Evolutionary conservation across 2,888 invertebrate species (phyloP).

Genomic region (Lacanobia oleracea): DNA sequence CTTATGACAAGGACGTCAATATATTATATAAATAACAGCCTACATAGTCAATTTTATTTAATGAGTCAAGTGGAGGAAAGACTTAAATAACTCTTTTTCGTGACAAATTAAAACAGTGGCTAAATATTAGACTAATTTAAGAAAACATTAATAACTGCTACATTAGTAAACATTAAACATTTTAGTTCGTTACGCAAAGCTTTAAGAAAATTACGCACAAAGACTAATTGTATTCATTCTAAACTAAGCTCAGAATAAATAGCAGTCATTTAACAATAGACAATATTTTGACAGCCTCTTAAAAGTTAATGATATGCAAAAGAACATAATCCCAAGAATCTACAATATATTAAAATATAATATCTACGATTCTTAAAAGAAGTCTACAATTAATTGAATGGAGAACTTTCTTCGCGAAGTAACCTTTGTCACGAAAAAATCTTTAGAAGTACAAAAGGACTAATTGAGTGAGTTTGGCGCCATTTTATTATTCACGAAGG

Average conservation of each 20-base stretch:
- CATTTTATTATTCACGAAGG: constrained; percentile 40
- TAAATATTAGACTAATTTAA: constrained; percentile 2
- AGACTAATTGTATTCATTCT: constrained; percentile 54
- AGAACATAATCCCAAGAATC: constrained; percentile 19
- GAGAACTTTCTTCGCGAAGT: constrained; percentile 42
- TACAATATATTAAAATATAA: constrained; percentile 6
- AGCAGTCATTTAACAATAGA: constrained; percentile 46
- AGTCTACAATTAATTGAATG: constrained; percentile 46
- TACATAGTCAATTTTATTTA: background rate
- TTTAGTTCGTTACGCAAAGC: constrained; percentile 36
- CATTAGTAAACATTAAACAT: constrained; percentile 47
- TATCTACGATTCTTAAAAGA: constrained; percentile 3
- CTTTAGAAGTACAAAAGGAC: constrained; percentile 39
- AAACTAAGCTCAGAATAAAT: constrained; percentile 57
- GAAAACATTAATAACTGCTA: constrained; percentile 35
- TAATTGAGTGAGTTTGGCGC: constrained; percentile 49
- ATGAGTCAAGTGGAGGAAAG: background rate
- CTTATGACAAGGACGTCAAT: no score
- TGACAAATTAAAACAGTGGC: background rate
- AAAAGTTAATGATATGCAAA: constrained; percentile 42
- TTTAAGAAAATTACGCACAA: constrained; percentile 45
- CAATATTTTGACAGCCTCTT: constrained; percentile 47
- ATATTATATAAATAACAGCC: background rate
- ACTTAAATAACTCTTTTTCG: background rate
- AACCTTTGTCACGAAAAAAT: constrained; percentile 36